Base-by-base conservation (phyloP, 1,140 invertebrate genomes). In the Leptopilina clavipes region DNA sequence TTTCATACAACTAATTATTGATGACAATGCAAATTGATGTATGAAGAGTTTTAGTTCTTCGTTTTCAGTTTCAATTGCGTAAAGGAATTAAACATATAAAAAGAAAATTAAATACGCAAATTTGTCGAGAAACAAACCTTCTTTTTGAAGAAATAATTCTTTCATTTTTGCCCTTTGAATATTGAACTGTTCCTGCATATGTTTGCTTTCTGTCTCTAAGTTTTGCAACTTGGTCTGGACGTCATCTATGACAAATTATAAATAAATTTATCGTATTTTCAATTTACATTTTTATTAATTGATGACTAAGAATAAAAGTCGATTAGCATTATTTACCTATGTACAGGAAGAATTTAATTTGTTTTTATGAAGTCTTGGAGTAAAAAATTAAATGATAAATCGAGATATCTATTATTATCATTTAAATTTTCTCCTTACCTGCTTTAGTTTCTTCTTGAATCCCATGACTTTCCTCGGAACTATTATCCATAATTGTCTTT, bases 91-190 rank as follows among this genome's bases (percentile, higher is more conserved):
- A 52, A 8, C 14, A 17, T 43, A 74, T 43, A 22, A 9, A 74
- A 43, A 65, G 8, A 74, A 43, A 65, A 18, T 8, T 12, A 19
- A 25, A 74, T 7, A 10, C 14, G 72, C 18, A 72, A 56, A 75
- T 44, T 45, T 22, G 18, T 19, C 1, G 18, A 76, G 3, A 59
- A 71, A 45, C 17, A 65, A 74, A 83, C 81, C 81, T 94, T 98
- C 97, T 93, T 97, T 98, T 86, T 97, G 96, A 79, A 97, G 92
- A 90, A 95, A 98, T 11, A 98, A 88, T 84, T 97, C 96, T 91
- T 97, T 97, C 92, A 98, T 94, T 92, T 95, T 96, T 7, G 96
- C 97, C 83, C 97, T 92, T 89, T 98, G 96, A 56, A 93, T 90
- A 86, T 97, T 96, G 91, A 97, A 98, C 87, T 97, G 96, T 81